Evolutionary conservation across 2,888 invertebrate genomes (phyloP), one percentile per base, ranked within the genome.

Genomic region (Polymixis flavicincta): DNA sequence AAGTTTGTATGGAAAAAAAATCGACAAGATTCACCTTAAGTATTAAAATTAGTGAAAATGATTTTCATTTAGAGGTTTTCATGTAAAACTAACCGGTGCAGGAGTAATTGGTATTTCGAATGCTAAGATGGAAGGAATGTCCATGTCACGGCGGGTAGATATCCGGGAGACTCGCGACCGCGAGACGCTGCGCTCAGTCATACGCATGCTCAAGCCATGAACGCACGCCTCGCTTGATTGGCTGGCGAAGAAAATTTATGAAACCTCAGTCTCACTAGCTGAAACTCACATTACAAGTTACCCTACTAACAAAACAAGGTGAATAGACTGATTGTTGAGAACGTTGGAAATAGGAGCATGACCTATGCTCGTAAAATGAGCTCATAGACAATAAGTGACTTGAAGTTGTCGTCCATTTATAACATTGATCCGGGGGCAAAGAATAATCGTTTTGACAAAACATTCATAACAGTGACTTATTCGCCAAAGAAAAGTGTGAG

Each of bases 121-220:
- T 19, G 96, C 96, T 60, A 96, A 88, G 74, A 96, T 95, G 7
- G 96, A 95, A 3, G 96, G 94, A 76, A 96, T 96, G 85, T 96
- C 96, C 95, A 96, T 96, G 83, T 96, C 96, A 0, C 96, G 92
- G 2, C 94, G 92, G 19, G 94, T 94, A 45, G 96, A 96, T 54
- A 94, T 89, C 42, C 95, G 90, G n/a, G 96, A 96, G 67, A 95
- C 88, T 60, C 87, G 77, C 13, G 87, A 87, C 32, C 87, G 92
- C 4, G 96, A 96, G 60, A 94, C 83, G 85, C 96, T 96, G 70
- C 95, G 93, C 57, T 96, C 96, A 19, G 95, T 94, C 90, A 90
- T 91, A 50, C 95, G 94, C 85, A 93, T 89, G 84, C 91, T 93
- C 71, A 93, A 77, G 0, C 95, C 94, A 72, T 96, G 95, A 54